phyloP scores from a whole-genome alignment of 2,888 invertebrate species.

The Carcina quercana region DNA sequence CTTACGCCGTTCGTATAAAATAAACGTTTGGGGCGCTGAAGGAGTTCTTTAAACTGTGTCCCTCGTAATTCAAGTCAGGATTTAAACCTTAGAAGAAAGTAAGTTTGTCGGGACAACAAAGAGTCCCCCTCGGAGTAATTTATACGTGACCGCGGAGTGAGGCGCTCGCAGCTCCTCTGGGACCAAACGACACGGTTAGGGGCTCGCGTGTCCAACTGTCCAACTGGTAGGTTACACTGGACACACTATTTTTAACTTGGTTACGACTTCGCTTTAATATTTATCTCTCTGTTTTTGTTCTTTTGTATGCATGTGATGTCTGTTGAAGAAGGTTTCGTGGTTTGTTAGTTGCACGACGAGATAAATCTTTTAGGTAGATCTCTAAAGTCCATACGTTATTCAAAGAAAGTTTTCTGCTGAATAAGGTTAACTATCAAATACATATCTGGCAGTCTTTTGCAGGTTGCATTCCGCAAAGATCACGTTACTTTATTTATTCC shows the following conservation, averaged over 20 bases:
- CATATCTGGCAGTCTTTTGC: too few species aligned
- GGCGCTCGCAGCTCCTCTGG: conserved; percentile 39
- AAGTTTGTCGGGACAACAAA: conserved; percentile 66
- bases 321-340: not conserved
- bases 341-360: too few species aligned
- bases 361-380: too few species aligned
- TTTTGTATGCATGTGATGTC: not conserved
- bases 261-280: conserved; percentile 22
- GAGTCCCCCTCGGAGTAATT: conserved; percentile 59
- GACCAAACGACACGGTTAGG: conserved; percentile 19
- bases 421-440: too few species aligned
- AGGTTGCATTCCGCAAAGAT: too few species aligned
- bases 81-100: conserved; percentile 63
- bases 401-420: too few species aligned
- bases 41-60: conserved; percentile 49
- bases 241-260: conserved; percentile 35
- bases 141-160: conserved; percentile 64
- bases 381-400: too few species aligned
- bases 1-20: too few species aligned
- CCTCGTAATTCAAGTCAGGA: conserved; percentile 64
- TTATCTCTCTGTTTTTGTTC: not conserved
- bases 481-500: too few species aligned
- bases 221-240: conserved; percentile 31
- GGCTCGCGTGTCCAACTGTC: conserved; percentile 40
- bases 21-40: conserved; percentile 28